Evolutionary conservation across 2,797 vertebrate species (phyloP), one percentile per base, ranked within the genome.

Genomic region (Cuculus canorus): DNA sequence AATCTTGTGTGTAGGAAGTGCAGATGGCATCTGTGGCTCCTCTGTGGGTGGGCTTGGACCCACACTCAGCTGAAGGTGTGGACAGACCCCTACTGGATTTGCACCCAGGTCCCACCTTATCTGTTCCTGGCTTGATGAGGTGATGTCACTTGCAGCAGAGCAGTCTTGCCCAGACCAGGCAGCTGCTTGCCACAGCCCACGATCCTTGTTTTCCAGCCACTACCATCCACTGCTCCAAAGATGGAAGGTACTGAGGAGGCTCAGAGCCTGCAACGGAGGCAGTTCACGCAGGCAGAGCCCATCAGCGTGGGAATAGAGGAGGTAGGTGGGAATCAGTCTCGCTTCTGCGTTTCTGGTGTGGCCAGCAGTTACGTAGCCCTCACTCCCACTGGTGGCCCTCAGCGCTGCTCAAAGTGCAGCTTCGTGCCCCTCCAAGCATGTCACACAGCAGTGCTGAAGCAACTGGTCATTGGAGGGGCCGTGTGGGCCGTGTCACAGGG

Each of bases 131-230:
- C 78, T 72, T 30, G n/a, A 2, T 45, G 63, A 50, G 56, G 25
- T 48, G 45, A 7, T 71, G 39, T 61, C 77, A 5, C 59, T 59
- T 56, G 53, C 63, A 82, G n/a, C 48, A 60, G 12, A 61, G 28
- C 2, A 50, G 3, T 71, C 50, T 52, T 53, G 17, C 23, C 47
- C 48, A 50, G n/a, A 16, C 10, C 65, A 80, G 41, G 45, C 28
- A 23, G 53, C 18, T 54, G 35, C 43, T 57, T 8, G 4, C 39
- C 90, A 30, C 81, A 81, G 61, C 54, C 80, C 16, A 1, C 17
- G 54, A 48, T 69, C 79, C 33, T 89, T 73, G 52, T 92, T 96
- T 97, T 85, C 41, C 66, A 98, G 97, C 32, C 8, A 6, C 35
- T 76, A 12, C 57, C 88, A 43, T 17, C 35, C 17, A 9, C 54